phyloP scores from a whole-genome alignment of 2,113 vertebrate genomes.

The Seriola quinqueradiata region DNA sequence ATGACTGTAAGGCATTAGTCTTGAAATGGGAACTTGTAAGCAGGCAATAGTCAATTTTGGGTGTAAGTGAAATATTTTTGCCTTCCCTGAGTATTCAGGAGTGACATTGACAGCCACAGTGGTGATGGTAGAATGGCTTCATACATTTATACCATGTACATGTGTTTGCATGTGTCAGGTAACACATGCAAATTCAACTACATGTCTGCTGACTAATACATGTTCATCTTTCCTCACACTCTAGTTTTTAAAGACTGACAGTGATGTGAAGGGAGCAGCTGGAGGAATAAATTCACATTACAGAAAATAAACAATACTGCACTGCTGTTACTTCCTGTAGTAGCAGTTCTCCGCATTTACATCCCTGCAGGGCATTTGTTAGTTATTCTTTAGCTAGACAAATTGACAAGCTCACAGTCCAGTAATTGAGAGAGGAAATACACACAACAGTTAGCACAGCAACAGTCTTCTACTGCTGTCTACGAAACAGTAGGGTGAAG shows the following conservation, averaged over 20 bases:
- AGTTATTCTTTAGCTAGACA: constrained; percentile 8
- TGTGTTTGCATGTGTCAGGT: too few species aligned
- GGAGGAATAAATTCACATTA: constrained; percentile 13
- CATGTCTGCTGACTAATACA: background rate
- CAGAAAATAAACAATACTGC: constrained; percentile 28
- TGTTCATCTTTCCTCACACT: constrained; percentile 3
- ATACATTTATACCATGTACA: background rate
- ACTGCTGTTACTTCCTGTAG: constrained; percentile 12
- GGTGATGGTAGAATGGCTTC: background rate
- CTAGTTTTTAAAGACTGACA: background rate
- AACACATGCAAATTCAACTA: background rate
- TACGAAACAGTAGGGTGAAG: constrained; percentile 3
- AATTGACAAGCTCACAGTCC: background rate
- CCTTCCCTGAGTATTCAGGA: background rate
- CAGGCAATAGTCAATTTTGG: background rate
- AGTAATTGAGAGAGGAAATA: constrained; percentile 3
- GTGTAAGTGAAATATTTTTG: background rate
- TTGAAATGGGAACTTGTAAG: background rate
- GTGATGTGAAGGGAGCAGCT: background rate
- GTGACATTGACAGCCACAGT: background rate
- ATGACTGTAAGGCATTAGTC: background rate
- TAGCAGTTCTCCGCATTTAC: constrained; percentile 10
- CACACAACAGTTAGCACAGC: background rate
- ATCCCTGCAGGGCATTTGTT: constrained; percentile 33
- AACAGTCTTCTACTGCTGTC: background rate